Percentiles rank a stretch among this genome's conserved stretches.
phyloP scores from a whole-genome alignment of 1,140 invertebrate species.

The Pseudachorutes palmiensis region DNA sequence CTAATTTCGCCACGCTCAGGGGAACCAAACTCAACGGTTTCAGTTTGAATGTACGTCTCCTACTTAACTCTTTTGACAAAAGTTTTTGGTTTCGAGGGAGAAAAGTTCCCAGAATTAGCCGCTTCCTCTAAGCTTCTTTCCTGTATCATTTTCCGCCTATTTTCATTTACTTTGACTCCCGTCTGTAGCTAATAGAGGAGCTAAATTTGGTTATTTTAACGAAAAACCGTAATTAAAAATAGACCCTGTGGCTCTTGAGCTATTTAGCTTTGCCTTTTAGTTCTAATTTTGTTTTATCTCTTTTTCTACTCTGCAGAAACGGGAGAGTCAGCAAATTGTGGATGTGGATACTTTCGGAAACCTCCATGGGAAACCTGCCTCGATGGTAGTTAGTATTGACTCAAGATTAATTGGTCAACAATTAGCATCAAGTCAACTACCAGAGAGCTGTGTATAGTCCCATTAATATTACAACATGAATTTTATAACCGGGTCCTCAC shows the following conservation, averaged over 20 bases:
- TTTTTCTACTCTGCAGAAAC: background rate
- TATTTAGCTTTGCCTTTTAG: background rate
- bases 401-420: constrained; percentile 38
- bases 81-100: too few species aligned
- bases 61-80: constrained; percentile 1
- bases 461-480: too few species aligned
- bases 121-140: too few species aligned
- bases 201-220: too few species aligned
- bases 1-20: constrained; percentile 38
- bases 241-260: too few species aligned
- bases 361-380: constrained; percentile 35
- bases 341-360: constrained; percentile 30
- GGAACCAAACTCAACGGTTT: constrained; percentile 34
- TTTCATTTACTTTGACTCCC: too few species aligned
- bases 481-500: too few species aligned
- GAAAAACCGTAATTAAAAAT: too few species aligned
- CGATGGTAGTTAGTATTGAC: constrained; percentile 38
- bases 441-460: constrained; percentile 37
- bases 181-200: too few species aligned
- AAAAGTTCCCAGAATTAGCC: too few species aligned
- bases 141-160: too few species aligned
- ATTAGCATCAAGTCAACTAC: constrained; percentile 38
- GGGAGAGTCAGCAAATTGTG: constrained; percentile 15
- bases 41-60: constrained; percentile 33
- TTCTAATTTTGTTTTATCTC: background rate